These are phyloP conservation scores for Muschampia plurimacula DNA, from an alignment of 2,888 invertebrate species.

Conservation along the genomic window DNA sequence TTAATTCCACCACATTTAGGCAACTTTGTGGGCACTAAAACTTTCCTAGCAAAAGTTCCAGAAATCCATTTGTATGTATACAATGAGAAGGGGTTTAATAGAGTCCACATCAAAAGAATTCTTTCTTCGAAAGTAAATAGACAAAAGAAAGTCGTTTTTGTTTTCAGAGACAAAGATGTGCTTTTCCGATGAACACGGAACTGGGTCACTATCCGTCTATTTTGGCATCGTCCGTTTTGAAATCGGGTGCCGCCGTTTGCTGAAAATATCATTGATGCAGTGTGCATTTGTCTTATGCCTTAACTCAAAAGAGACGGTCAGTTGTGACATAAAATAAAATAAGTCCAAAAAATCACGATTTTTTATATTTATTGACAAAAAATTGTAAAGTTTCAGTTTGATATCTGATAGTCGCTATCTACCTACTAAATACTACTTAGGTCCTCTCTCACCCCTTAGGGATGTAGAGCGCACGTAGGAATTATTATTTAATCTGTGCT, in stretches of 20 bases:
- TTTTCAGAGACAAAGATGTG: conserved; percentile 43
- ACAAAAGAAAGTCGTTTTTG: conserved; percentile 41
- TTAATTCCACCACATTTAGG: too few relatives aligned
- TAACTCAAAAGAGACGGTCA: not conserved
- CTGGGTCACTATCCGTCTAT: conserved; percentile 78
- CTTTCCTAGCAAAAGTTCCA: not conserved
- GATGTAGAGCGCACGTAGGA: too few relatives aligned
- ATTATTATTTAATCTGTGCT: too few relatives aligned
- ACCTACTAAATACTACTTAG: not conserved
- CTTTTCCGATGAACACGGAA: conserved; percentile 58
- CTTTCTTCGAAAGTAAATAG: not conserved
- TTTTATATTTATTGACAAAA: too few relatives aligned
- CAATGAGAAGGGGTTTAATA: not conserved
- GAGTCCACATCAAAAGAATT: not conserved
- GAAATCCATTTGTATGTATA: not conserved
- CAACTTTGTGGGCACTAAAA: too few relatives aligned
- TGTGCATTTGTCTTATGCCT: conserved; percentile 64
- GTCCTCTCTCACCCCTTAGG: too few relatives aligned
- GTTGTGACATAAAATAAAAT: not conserved
- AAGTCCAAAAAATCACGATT: too few relatives aligned
- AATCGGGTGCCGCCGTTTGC: conserved; percentile 67
- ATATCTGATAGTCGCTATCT: too few relatives aligned
- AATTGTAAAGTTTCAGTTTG: too few relatives aligned
- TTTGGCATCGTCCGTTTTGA: conserved; percentile 69
- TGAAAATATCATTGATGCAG: conserved; percentile 77